A percentile compares a stretch with the other conserved stretches of the same genome.
Evolutionary conservation across 2,113 vertebrate genomes (phyloP).

Genomic region (Jacana jacana): DNA sequence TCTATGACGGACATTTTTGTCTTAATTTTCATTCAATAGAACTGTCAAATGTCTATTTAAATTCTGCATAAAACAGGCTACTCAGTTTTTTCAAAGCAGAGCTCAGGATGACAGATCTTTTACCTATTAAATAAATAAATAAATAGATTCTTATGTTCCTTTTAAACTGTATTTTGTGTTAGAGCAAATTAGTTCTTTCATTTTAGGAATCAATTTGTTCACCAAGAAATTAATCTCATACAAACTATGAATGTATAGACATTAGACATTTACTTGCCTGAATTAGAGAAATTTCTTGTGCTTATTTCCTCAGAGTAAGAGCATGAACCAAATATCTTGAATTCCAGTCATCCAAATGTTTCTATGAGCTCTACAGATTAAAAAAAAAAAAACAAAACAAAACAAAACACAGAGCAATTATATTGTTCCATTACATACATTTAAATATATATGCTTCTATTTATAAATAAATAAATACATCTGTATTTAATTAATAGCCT

Average conservation of each 20-base stretch:
- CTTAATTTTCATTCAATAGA: not conserved
- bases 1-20: slow-evolving; percentile 85
- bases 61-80: not conserved
- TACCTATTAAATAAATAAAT: slow-evolving; percentile 11
- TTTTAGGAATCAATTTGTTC: not conserved
- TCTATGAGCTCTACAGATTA: not conserved
- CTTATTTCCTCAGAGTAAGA: not conserved
- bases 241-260: not conserved
- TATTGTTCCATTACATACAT: not conserved
- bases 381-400: no score
- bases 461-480: no score
- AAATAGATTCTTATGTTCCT: not conserved
- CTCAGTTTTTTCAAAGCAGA: not conserved
- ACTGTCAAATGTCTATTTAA: not conserved
- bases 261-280: not conserved
- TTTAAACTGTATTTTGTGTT: not conserved
- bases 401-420: not conserved
- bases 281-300: not conserved
- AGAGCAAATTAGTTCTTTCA: not conserved
- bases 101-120: slow-evolving; percentile 4
- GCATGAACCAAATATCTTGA: not conserved
- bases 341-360: slow-evolving; percentile 1
- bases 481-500: not conserved
- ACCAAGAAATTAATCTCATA: not conserved
- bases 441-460: not conserved